Base-by-base conservation (phyloP, 2,113 vertebrate genomes). In the Axis porcinus region DNA sequence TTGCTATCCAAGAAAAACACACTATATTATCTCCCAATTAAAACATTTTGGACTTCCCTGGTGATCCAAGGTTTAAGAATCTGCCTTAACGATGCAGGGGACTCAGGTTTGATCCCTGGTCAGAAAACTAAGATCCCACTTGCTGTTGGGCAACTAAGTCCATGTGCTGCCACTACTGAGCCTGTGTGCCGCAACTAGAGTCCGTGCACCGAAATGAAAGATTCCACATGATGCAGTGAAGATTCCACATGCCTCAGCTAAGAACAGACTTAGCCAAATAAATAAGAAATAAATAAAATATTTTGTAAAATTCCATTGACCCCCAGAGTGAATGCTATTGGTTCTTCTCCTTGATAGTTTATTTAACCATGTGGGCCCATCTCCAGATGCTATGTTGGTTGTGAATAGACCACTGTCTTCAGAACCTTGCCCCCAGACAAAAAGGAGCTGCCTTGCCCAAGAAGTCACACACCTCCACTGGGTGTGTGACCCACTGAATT, bases 171-270 rank as follows among this genome's bases (percentile, higher is more conserved):
- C 62, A 67, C 62, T n/a, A 19, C 62, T 67, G 33, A 67, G 62
- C 62, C 67, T 23, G n/a, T 70, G 67, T 40, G n/a, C 17, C 23
- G 10, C 10, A 40, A 3, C n/a, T 12, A 21, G n/a, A 70, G 64
- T 70, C n/a, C 0, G 0, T 21, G 64, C 64, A 5, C 64, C 2
- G 0, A 70, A 36, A 11, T 36, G 64, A 19, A 62, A 60, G 33
- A n/a, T n/a, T 9, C 62, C 62, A n/a, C 33, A 4, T 0, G 62
- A 67, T 67, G 62, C 62, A 67, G 4, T 19, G 7, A n/a, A 12
- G 67, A 5, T 1, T 23, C n/a, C 19, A 23, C n/a, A 40, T 3
- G n/a, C 19, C 67, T 23, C 67, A 70, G n/a, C 19, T 40, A 40
- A 40, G 67, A 36, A 12, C 19, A 6, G 67, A 21, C n/a, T 36